Evolutionary conservation across 2,797 vertebrate genomes (phyloP).

Genomic region (Lycodopsis pacificus): DNA sequence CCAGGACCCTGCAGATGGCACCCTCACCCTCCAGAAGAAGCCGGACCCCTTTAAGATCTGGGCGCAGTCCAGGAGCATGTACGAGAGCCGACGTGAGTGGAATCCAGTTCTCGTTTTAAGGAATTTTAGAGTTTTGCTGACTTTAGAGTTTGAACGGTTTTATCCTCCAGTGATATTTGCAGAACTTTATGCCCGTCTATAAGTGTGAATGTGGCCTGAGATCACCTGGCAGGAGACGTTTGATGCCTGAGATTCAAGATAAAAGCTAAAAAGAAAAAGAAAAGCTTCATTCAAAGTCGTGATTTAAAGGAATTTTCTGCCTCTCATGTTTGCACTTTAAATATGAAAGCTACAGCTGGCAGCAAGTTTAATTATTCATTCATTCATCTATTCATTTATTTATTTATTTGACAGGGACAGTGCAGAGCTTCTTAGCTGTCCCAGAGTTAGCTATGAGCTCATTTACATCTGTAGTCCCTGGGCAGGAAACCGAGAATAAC

Average conservation of each 20-base stretch:
- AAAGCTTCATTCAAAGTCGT: not conserved
- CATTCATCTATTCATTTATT: not conserved
- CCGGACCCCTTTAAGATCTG: slow-evolving; percentile 99
- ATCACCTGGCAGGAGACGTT: slow-evolving; percentile 2
- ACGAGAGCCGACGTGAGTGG: slow-evolving; percentile 98
- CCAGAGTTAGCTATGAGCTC: not conserved
- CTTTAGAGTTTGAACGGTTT: slow-evolving; percentile 11
- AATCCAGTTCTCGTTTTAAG: slow-evolving; percentile 1
- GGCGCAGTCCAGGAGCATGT: slow-evolving; percentile 99
- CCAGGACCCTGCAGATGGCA: slow-evolving; percentile 86
- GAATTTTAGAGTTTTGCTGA: slow-evolving; percentile 15
- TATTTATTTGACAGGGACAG: not conserved
- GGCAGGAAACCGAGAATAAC: not conserved
- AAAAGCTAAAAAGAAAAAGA: not conserved
- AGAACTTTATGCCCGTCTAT: slow-evolving; percentile 10
- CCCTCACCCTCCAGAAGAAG: slow-evolving; percentile 94
- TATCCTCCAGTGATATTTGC: not conserved
- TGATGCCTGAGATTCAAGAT: not conserved
- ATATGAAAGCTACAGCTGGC: not conserved
- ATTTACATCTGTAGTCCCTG: not conserved
- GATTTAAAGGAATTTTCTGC: not conserved
- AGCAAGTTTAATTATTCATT: not conserved
- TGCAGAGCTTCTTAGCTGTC: not conserved
- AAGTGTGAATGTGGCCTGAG: not conserved
- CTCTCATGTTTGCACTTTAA: not conserved